Conservation (phyloP, 2,888 invertebrate species). For the Cepaea hortensis region DNA sequence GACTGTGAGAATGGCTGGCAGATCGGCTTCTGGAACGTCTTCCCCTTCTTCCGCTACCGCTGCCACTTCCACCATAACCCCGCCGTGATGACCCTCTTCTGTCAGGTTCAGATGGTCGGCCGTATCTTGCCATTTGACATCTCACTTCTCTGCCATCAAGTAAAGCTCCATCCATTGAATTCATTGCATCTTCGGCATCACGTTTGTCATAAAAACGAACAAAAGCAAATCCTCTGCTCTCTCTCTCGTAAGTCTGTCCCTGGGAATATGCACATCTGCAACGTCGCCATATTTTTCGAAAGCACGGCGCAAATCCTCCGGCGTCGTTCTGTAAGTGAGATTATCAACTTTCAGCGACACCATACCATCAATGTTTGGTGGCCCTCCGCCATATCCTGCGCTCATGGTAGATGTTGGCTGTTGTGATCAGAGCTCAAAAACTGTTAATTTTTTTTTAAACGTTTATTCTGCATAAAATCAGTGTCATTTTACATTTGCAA, state of each 20-base stretch:
- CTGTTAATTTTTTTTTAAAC: not conserved
- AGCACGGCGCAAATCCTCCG: slow-evolving; percentile 88
- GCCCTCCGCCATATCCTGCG: slow-evolving; percentile 61
- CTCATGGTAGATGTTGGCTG: slow-evolving; percentile 60
- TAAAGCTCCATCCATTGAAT: slow-evolving; percentile 95
- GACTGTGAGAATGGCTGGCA: slow-evolving; percentile 51
- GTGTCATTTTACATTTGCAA: no score
- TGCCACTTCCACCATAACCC: slow-evolving; percentile 49
- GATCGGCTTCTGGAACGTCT: slow-evolving; percentile 43
- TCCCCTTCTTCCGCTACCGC: slow-evolving; percentile 21
- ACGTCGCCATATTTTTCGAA: slow-evolving; percentile 95
- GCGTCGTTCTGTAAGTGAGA: slow-evolving; percentile 96
- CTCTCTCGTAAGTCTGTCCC: slow-evolving; percentile 95
- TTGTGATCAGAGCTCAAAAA: not conserved
- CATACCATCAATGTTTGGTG: slow-evolving; percentile 82
- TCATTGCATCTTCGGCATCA: slow-evolving; percentile 97
- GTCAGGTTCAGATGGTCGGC: slow-evolving; percentile 23
- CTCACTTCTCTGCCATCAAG: slow-evolving; percentile 97
- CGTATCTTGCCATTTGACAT: slow-evolving; percentile 92
- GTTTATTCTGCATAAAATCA: no score
- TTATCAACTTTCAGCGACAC: slow-evolving; percentile 97
- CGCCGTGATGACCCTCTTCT: slow-evolving; percentile 77
- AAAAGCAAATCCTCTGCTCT: slow-evolving; percentile 98
- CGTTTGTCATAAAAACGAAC: slow-evolving; percentile 90
- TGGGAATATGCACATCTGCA: slow-evolving; percentile 98